These are phyloP conservation scores for Alentia gelatinosa DNA, from an alignment of 2,888 invertebrate species.

Conservation along the genomic window DNA sequence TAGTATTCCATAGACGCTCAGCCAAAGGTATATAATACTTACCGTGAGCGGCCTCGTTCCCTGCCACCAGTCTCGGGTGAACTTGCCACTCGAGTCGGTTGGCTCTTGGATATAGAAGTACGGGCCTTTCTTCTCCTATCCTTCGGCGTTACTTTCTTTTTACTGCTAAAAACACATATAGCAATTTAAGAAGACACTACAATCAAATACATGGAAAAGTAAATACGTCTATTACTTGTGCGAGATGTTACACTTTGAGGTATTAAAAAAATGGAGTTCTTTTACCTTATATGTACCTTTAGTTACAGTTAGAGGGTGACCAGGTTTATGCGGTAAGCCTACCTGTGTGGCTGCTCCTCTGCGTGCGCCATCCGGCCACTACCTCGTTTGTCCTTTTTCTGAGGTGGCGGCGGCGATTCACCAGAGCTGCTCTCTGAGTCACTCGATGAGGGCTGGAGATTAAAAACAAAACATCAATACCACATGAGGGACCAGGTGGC, in stretches of 20 bases:
- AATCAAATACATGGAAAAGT: no score
- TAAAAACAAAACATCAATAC: neutral
- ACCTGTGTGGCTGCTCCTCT: neutral
- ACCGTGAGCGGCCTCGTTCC: neutral
- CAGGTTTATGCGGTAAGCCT: no score
- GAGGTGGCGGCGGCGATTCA: neutral
- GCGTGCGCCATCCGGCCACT: neutral
- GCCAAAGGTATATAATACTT: no score
- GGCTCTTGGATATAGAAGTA: neutral
- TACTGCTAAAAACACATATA: neutral
- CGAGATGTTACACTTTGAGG: no score
- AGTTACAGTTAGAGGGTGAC: no score
- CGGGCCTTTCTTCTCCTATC: neutral
- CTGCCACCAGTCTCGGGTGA: neutral
- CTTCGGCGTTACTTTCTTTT: neutral
- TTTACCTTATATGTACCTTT: no score
- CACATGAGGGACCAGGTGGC: no score
- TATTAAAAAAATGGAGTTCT: no score
- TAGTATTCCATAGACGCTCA: no score
- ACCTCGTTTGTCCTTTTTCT: slow-evolving; percentile 12
- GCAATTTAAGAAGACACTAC: no score
- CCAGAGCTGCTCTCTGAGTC: slow-evolving; percentile 33
- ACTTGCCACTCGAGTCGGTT: neutral
- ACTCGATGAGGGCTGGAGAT: neutral
- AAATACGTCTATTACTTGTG: no score